A percentile compares a stretch with the other conserved stretches of the same genome.
Evolutionary conservation across 2,113 vertebrate genomes (phyloP).

Genomic region (Carettochelys insculpta): DNA sequence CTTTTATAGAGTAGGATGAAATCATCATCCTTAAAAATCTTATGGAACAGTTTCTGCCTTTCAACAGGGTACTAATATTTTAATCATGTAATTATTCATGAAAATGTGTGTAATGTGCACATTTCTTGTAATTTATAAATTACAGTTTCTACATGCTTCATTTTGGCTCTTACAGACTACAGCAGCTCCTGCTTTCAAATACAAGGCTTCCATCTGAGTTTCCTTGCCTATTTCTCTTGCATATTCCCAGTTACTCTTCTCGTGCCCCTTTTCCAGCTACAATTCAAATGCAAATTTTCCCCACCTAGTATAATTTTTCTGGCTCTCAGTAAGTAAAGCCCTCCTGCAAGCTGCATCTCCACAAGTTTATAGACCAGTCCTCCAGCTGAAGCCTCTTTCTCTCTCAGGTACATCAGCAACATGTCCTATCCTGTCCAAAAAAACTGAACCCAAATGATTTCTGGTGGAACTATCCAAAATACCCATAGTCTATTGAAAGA

Average conservation of each 20-base stretch:
- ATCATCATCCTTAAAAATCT: no score
- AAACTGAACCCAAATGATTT: background rate
- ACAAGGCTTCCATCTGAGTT: no score
- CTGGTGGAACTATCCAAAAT: background rate
- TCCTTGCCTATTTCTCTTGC: no score
- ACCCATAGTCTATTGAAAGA: background rate
- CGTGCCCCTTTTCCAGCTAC: background rate
- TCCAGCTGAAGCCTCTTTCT: background rate
- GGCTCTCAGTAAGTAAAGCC: background rate
- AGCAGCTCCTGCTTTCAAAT: no score
- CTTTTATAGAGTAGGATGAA: no score
- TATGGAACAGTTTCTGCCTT: no score
- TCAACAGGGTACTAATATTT: no score
- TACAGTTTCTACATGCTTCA: background rate
- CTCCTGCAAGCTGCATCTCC: background rate
- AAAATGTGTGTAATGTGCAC: background rate
- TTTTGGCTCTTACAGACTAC: background rate
- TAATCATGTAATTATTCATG: background rate
- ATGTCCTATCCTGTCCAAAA: background rate
- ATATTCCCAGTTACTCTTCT: background rate
- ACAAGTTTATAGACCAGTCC: background rate
- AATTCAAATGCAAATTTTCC: background rate
- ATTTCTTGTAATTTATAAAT: background rate
- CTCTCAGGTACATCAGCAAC: background rate
- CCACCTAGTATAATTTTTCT: background rate